A percentile compares a stretch with the other conserved stretches of the same genome.
These are phyloP conservation scores for Amphipyra berbera DNA, from an alignment of 2,888 invertebrate species.

Conservation along the genomic window DNA sequence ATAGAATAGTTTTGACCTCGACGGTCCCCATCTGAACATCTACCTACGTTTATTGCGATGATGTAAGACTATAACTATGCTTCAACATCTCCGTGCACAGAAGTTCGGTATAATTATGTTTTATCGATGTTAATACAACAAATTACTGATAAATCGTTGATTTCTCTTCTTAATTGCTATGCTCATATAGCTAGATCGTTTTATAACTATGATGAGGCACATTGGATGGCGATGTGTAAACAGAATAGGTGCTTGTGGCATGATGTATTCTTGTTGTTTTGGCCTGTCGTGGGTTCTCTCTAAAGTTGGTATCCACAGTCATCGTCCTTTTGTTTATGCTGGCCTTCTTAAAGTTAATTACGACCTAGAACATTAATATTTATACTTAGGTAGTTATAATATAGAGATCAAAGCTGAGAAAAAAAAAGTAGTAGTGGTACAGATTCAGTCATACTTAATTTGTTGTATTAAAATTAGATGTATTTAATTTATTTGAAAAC, in stretches of 20 bases:
- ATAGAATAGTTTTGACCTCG: slow-evolving; percentile 86
- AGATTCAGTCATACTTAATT: no score
- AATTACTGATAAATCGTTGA: slow-evolving; percentile 22
- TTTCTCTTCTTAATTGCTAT: slow-evolving; percentile 36
- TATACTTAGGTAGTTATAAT: no score
- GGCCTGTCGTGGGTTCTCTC: no score
- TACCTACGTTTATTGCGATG: slow-evolving; percentile 59
- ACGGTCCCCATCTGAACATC: slow-evolving; percentile 67
- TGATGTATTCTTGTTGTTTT: no score
- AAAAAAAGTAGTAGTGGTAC: no score
- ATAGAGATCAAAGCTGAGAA: no score
- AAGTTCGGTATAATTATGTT: slow-evolving; percentile 42
- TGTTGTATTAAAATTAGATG: no score
- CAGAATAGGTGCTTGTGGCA: not conserved
- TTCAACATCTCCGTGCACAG: slow-evolving; percentile 38
- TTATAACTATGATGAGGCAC: slow-evolving; percentile 4
- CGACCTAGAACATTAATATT: no score
- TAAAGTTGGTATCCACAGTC: no score
- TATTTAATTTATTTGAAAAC: not conserved
- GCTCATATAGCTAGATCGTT: slow-evolving; percentile 5
- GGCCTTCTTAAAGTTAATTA: no score
- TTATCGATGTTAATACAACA: slow-evolving; percentile 40
- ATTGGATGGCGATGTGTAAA: slow-evolving; percentile 14
- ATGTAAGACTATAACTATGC: slow-evolving; percentile 56
- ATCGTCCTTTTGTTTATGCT: no score